Evolutionary conservation across 1,140 invertebrate species (phyloP), one percentile per base, ranked within the genome.

Genomic region (Calliphora vicina): DNA sequence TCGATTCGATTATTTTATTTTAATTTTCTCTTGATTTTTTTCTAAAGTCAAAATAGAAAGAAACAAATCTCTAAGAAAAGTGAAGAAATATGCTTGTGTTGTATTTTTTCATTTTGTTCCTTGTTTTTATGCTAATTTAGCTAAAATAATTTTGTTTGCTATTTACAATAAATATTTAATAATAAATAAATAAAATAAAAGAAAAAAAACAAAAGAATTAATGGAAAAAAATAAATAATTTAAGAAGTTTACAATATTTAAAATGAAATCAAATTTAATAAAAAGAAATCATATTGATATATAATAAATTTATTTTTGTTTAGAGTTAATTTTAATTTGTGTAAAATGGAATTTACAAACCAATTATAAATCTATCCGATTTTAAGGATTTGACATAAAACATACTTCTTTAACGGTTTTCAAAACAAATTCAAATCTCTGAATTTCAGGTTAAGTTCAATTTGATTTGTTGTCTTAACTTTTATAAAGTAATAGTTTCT

Each of bases 241-340:
- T 78, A 78, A 78, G 74, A 78, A 78, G 74, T 78, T 78, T 43
- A 78, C 74, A 78, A 78, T 78, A 78, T 78, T 78, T 25, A 78
- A 78, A 43, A 78, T 26, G 17, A 67, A 67, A 61, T 61, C 80
- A 81, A 61, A 81, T 81, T 81, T 81, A 81, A 61, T 81, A 81
- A 81, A 35, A 29, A 3, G 50, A 50, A 61, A 81, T 67, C 80
- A 81, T 67, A 61, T 81, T 81, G 45, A 81, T 81, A 61, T 81
- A 29, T 20, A 81, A 81, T 23, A 20, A 35, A 67, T 23, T 67
- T 50, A n/a, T 50, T n/a, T 15, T 15, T 50, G 45, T 10, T 8
- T 8, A 0, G 1, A 35, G 35, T 35, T 35, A 3, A 29, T 35
- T 35, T 35, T 35, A 8, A 35, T 35, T 35, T 1, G 6, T 35